Evolutionary conservation across 2,113 vertebrate genomes (phyloP).

Genomic region (Rhinolophus ferrumequinum): DNA sequence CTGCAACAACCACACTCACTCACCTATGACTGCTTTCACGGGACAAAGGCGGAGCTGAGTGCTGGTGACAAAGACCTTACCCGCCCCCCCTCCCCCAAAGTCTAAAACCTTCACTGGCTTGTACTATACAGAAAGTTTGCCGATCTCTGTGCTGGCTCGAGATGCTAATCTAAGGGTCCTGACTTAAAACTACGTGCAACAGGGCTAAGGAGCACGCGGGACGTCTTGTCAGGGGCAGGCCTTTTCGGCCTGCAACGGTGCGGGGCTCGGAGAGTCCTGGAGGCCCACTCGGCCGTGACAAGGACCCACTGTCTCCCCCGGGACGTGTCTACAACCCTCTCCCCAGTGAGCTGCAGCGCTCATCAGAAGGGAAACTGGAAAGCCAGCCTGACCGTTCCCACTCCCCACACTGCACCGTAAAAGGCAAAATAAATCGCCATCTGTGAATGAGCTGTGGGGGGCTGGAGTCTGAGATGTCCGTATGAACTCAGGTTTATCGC

Average conservation of each 20-base stretch:
- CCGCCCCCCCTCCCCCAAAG: background rate
- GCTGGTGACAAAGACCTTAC: background rate
- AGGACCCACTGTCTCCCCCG: background rate
- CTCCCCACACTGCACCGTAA: too few species aligned
- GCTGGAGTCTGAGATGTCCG: background rate
- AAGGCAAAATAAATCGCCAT: too few species aligned
- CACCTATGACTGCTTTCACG: background rate
- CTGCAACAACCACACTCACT: too few species aligned
- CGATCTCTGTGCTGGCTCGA: too few species aligned
- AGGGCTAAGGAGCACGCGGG: background rate
- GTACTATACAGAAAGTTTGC: background rate
- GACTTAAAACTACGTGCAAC: background rate
- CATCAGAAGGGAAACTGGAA: background rate
- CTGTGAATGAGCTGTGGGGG: background rate
- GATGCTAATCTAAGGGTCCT: background rate
- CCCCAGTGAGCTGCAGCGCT: too few species aligned
- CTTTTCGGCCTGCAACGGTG: background rate
- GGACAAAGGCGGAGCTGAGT: background rate
- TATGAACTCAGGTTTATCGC: background rate
- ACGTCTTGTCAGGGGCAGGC: background rate
- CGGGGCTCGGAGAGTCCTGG: background rate
- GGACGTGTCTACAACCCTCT: background rate
- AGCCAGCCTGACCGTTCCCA: background rate
- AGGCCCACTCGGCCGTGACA: background rate
- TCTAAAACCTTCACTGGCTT: background rate